Base-by-base conservation (phyloP, 37 sponge, comb jelly and placozoan species). In the Spongilla lacustris region DNA sequence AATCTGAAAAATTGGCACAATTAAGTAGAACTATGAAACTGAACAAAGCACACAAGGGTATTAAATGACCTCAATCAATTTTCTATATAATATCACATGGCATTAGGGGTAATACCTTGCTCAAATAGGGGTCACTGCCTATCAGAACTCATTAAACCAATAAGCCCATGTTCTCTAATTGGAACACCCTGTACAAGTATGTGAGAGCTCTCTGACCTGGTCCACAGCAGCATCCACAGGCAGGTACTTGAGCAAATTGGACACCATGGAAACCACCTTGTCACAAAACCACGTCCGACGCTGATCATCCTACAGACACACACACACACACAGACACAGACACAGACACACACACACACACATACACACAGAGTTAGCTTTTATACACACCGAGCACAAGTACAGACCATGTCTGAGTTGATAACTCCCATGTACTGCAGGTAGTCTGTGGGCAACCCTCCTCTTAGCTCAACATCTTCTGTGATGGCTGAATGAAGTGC, bases 391-490 rank as follows among this genome's bases (percentile, higher is more conserved):
- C 58, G 68, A 14, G 22, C 76, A 34, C 22, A 48, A 68, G 14
- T 34, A 79, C 93, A 88, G 30, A 96, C 96, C 10, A 36, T 48
- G 28, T 92, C 91, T 19, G 89, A 87, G 50, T 91, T 75, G 49
- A 84, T 74, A 10, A 83, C 69, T 10, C 98, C 98, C 66, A 90
- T 87, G 76, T 96, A 93, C 67, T 86, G 48, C 67, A 92, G 50
- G 67, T 88, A 94, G 12, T 88, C 84, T 17, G 74, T 26, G 19
- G 98, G 98, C 22, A 98, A 84, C 17, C 88, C 91, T 66, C 80
- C 36, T 36, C 98, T 87, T 37, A 96, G 93, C n/a, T 86, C 88
- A 13, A 86, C 58, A 74, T 98, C 93, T 34, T 92, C 84, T n/a
- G 48, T 77, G 17, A 90, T 50, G 23, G 98, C 95, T 0, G 48